A percentile compares a stretch with the other conserved stretches of the same genome.
phyloP scores from a whole-genome alignment of 2,888 invertebrate species.

The Plutella xylostella region DNA sequence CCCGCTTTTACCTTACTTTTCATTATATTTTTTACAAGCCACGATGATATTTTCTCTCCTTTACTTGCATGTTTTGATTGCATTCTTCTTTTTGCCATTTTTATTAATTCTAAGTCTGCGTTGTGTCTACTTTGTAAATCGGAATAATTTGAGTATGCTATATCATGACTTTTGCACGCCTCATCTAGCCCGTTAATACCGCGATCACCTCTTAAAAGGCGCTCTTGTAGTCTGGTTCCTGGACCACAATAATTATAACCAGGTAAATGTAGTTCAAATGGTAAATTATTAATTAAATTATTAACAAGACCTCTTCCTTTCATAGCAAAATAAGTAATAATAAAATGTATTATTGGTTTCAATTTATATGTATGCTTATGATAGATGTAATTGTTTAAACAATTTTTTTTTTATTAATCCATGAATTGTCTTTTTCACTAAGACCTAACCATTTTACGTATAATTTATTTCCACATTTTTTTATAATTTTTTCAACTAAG shows the following conservation, averaged over 20 bases:
- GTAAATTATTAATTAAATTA: conserved; percentile 8
- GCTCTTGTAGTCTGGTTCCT: conserved; percentile 24
- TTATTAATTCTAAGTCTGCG: conserved; percentile 27
- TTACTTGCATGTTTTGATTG: conserved; percentile 9
- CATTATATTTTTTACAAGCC: conserved; percentile 12
- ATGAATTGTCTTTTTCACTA: conserved; percentile 18
- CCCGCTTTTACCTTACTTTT: conserved; percentile 19
- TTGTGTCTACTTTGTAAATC: conserved; percentile 18
- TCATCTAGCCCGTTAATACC: conserved; percentile 18
- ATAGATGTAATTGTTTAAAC: too few relatives aligned
- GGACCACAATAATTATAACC: conserved; percentile 24
- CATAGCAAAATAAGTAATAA: too few relatives aligned
- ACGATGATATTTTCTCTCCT: conserved; percentile 12
- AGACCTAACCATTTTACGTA: conserved; percentile 15
- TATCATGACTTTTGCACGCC: conserved; percentile 11
- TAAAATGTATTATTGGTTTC: too few relatives aligned
- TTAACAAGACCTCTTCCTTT: conserved; percentile 9
- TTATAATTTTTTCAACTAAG: conserved; percentile 24
- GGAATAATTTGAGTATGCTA: conserved; percentile 11
- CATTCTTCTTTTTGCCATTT: conserved; percentile 24
- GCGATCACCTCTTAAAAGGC: conserved; percentile 27
- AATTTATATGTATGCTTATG: not conserved
- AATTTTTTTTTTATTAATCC: conserved; percentile 15
- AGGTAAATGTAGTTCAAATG: conserved; percentile 14
- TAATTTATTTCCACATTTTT: conserved; percentile 5